These are phyloP conservation scores for Notoglanidium macrostoma DNA, from an alignment of 2,797 vertebrate genomes.

Conservation along the genomic window DNA sequence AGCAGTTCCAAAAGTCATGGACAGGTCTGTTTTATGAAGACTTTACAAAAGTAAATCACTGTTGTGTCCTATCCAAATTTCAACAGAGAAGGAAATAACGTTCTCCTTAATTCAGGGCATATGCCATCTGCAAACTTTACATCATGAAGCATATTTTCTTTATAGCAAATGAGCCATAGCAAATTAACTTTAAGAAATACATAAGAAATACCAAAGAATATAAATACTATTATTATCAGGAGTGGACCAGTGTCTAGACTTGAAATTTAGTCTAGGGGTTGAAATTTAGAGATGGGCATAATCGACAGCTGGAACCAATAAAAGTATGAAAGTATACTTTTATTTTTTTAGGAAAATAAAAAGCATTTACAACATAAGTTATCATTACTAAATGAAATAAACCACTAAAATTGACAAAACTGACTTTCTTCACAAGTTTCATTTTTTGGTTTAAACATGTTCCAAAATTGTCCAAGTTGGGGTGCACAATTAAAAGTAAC, in stretches of 20 bases:
- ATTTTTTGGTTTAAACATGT: no score
- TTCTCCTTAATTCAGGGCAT: not conserved
- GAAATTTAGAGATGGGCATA: no score
- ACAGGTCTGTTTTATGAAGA: not conserved
- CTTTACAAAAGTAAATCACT: not conserved
- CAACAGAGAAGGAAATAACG: not conserved
- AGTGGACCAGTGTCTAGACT: not conserved
- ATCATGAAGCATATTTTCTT: not conserved
- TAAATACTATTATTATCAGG: not conserved
- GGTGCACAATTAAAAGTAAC: no score
- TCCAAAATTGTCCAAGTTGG: no score
- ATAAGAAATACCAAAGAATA: not conserved
- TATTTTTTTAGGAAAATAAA: no score
- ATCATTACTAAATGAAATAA: no score
- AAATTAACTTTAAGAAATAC: not conserved
- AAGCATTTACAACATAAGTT: no score
- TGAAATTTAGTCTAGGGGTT: no score
- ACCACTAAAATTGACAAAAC: no score
- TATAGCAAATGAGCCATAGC: not conserved
- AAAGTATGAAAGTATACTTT: no score
- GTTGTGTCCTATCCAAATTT: not conserved
- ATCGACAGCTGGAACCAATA: no score
- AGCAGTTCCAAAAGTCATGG: not conserved
- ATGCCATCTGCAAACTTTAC: not conserved
- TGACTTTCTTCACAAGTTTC: no score